Base-by-base conservation (phyloP, 92 coral and sea anemone genomes). In the Phymanthus crucifer region DNA sequence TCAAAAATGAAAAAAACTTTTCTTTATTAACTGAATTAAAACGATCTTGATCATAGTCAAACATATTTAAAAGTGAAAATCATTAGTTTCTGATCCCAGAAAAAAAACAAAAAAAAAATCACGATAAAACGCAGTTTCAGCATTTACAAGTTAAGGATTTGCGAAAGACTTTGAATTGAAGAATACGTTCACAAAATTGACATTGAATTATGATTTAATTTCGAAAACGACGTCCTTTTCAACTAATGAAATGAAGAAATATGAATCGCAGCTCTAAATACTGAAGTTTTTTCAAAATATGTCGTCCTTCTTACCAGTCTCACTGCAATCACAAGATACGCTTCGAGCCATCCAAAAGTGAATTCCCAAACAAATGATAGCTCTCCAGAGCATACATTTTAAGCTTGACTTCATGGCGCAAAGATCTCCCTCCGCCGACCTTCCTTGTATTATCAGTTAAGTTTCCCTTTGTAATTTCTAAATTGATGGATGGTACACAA, bases 231-330 rank as follows among this genome's bases (percentile, higher is more conserved):
- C 32, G 3, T 61, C 68, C 4, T 27, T 6, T 9, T 61, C 23
- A 29, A 61, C 9, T 1, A 43, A 43, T 43, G 13, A 43, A 17
- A 43, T 43, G 1, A 77, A 77, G 40, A 36, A 77, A 29, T 21
- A 61, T 47, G 27, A 74, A 43, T 16, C 4, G 32, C 1, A 23
- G 23, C n/a, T 54, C 64, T 11, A 23, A 48, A 26, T n/a, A 9
- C 31, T n/a, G 29, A 9, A 4, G 35, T 32, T 4, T 69, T 10
- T 19, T 34, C 4, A 6, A 69, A 74, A 50, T 35, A 9, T 46
- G 33, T 76, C 72, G 14, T 1, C 10, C 0, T 77, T 48, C 81
- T 77, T 64, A 77, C 81, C 81, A 29, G 57, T 58, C 10, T 77
- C 35, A 54, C 72, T 77, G 46, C 81, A 77, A 0, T 2, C 45